phyloP scores from a whole-genome alignment of 2,888 invertebrate genomes.

The Harpagoxenus sublaevis region DNA sequence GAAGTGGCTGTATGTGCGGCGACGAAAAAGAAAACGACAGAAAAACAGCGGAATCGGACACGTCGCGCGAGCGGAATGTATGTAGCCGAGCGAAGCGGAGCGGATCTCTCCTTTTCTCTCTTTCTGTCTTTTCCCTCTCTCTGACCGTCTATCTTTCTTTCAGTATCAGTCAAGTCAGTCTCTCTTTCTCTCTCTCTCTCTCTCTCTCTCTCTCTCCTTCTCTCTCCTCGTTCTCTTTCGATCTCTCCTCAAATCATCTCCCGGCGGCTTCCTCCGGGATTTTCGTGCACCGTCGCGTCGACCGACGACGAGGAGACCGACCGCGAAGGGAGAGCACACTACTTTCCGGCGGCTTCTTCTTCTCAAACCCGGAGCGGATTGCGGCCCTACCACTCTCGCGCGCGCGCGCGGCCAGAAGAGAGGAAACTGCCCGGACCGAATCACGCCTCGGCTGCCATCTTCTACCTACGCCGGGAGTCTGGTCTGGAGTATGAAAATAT shows the following conservation, averaged over 20 bases:
- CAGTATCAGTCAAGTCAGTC: not conserved
- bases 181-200: not conserved
- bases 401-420: constrained; percentile 74
- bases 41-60: constrained; percentile 22
- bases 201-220: not conserved
- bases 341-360: constrained; percentile 63
- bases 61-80: constrained; percentile 40
- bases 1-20: constrained; percentile 19
- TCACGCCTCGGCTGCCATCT: constrained; percentile 85
- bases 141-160: not conserved
- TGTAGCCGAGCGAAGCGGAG: constrained; percentile 31
- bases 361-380: constrained; percentile 70
- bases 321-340: constrained; percentile 67
- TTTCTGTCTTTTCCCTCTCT: constrained; percentile 28
- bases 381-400: constrained; percentile 69
- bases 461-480: constrained; percentile 85
- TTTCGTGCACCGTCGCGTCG: constrained; percentile 32
- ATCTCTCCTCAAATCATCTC: constrained; percentile 46
- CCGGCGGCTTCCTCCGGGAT: constrained; percentile 27
- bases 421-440: constrained; percentile 78
- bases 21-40: constrained; percentile 38
- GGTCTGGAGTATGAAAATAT: constrained; percentile 85
- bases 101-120: constrained; percentile 50
- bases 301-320: constrained; percentile 37
- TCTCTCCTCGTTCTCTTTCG: constrained; percentile 15